Base-by-base conservation (phyloP, 2,797 vertebrate species). In the Lithobates pipiens region DNA sequence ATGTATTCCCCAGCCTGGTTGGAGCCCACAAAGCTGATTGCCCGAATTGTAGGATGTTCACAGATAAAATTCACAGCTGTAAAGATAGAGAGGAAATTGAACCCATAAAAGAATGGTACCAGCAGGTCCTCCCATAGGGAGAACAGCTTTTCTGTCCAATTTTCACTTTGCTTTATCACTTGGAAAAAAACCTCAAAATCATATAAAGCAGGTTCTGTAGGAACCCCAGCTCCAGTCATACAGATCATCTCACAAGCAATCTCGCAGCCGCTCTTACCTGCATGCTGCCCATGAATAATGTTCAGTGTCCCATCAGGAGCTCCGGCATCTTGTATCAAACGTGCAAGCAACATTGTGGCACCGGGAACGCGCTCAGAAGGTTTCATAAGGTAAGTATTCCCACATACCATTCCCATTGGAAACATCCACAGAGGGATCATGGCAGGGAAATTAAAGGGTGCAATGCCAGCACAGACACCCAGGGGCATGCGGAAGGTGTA, bases 351-450 rank as follows among this genome's bases (percentile, higher is more conserved):
- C 97, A 99, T 97, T 57, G 97, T 84, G 23, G 98, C 97, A 89
- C 95, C 94, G 0, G 98, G 98, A 50, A 98, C 97, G 3, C 97
- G 94, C 89, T 99, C 98, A 0, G 98, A 99, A 0, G 98, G 98
- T 88, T 99, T 99, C 92, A 99, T 92, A 88, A 99, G 90, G 91
- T 97, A 98, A 4, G 98, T 99, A 93, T 99, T 99, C 61, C 98
- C 98, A 74, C 96, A 98, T 63, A 97, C 97, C 96, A 98, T 95
- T 75, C 95, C 97, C 96, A 99, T 94, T 36, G 98, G 98, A 89
- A 98, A 98, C 98, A 99, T 99, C 98, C 97, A 99, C 42, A 99
- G 95, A 39, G 98, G 98, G 90, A 99, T 98, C 98, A 99, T 99
- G 89, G 97, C 97, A 0, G 98, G 98, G 91, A 99, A 99, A 91